Evolutionary conservation across 2,797 vertebrate species (phyloP), one percentile per base, ranked within the genome.

Genomic region (Acrossocheilus fasciatus): DNA sequence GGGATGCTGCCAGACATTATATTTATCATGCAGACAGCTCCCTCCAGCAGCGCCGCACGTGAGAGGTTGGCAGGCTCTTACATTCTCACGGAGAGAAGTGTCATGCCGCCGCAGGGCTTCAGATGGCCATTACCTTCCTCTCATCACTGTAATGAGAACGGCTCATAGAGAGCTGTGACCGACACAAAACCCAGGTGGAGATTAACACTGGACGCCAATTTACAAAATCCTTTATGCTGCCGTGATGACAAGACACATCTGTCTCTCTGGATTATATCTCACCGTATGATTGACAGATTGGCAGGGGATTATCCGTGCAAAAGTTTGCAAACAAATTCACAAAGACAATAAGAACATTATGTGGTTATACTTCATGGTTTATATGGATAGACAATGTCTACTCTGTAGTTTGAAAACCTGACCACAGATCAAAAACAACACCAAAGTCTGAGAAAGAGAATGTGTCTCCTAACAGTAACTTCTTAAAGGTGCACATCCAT

Each of bases 101-200:
- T 72, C 68, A 47, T n/a, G 30, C 14, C 10, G 50, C 47, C 14
- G 74, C 57, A 47, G 39, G 73, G 72, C 64, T 87, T 89, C 75
- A 77, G 79, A 86, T 76, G 41, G 69, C 83, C 73, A 88, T 89
- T 86, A 91, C 52, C 26, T 66, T 23, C 5, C n/a, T 79, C 41
- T 90, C 83, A 88, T 88, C 86, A 81, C 57, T 59, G 82, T 87
- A 87, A 90, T 88, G 80, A 90, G 69, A 45, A 69, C n/a, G 43
- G 78, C 82, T 84, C 74, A 70, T 39, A 36, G 34, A 75, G 50
- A 10, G 30, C 43, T 70, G 64, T 30, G 82, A 87, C 54, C 82
- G 14, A 87, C 66, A 83, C 75, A 81, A 7, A 17, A n/a, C 47
- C 70, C 86, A 80, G 62, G 20, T 79, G 45, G 30, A 77, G 83